These are phyloP conservation scores for Drosophila atroscutellata DNA, from an alignment of 2,888 invertebrate species.

Conservation along the genomic window DNA sequence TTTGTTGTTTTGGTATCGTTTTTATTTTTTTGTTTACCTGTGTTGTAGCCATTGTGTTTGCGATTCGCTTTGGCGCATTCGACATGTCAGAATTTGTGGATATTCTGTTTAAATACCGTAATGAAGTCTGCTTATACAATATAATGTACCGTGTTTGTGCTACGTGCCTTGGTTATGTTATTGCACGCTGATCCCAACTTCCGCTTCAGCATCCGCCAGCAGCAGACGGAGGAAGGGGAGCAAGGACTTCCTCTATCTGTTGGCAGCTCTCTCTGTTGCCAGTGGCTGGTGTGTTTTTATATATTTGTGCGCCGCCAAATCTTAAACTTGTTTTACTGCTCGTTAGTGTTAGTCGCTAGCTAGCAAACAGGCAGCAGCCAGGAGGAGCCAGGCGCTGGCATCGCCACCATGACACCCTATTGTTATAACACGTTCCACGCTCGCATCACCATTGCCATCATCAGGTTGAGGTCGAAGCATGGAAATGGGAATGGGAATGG, in stretches of 20 bases:
- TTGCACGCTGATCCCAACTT: conserved; percentile 69
- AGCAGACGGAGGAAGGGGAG: background rate
- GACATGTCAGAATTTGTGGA: conserved; percentile 76
- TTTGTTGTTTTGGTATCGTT: background rate
- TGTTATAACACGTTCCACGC: conserved; percentile 72
- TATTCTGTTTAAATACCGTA: conserved; percentile 84
- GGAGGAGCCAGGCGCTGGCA: conserved; percentile 3
- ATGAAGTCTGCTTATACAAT: conserved; percentile 84
- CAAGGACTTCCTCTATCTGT: background rate
- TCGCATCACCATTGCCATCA: conserved; percentile 15
- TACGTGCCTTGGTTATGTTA: conserved; percentile 84
- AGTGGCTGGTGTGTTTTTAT: conserved; percentile 60
- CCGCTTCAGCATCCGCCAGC: conserved; percentile 47
- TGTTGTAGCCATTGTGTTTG: conserved; percentile 46
- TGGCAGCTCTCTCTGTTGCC: background rate
- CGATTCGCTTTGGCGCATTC: conserved; percentile 49
- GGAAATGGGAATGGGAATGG: background rate
- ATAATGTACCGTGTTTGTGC: conserved; percentile 84
- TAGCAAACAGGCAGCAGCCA: conserved; percentile 10
- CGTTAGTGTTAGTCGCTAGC: conserved; percentile 73
- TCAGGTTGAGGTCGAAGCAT: conserved; percentile 6
- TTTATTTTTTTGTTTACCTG: background rate
- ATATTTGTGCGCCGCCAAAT: conserved; percentile 75
- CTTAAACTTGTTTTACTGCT: conserved; percentile 81
- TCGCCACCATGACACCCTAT: conserved; percentile 68